Conservation (phyloP, 2,797 vertebrate genomes). For the Esox masquinongy region DNA sequence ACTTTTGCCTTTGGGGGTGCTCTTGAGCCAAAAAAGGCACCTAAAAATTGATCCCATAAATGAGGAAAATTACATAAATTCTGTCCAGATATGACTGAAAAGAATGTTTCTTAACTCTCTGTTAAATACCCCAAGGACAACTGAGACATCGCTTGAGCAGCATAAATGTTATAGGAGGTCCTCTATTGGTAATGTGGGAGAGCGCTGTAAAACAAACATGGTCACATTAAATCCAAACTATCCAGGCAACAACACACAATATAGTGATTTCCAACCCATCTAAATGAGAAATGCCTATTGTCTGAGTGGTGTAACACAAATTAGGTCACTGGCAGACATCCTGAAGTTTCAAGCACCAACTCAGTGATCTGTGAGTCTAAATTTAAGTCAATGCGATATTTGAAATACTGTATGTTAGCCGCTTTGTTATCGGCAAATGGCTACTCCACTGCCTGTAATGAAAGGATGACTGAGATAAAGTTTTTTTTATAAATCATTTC, state of each 20-base stretch:
- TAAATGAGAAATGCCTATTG: constrained; percentile 16
- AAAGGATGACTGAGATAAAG: constrained; percentile 43
- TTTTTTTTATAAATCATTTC: constrained; percentile 55
- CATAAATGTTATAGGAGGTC: constrained; percentile 29
- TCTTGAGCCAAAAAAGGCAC: background rate
- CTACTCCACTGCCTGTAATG: constrained; percentile 52
- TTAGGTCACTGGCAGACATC: constrained; percentile 41
- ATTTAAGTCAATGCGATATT: constrained; percentile 37
- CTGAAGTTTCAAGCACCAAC: constrained; percentile 32
- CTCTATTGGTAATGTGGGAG: constrained; percentile 32
- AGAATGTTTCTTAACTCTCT: background rate
- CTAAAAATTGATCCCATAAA: background rate
- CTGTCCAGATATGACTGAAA: background rate
- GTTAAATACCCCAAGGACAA: background rate
- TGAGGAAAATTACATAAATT: background rate
- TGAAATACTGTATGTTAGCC: constrained; percentile 40
- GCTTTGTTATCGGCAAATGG: constrained; percentile 48
- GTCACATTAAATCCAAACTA: constrained; percentile 46
- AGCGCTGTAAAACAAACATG: constrained; percentile 45
- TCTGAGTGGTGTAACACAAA: constrained; percentile 28
- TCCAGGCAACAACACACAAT: constrained; percentile 41
- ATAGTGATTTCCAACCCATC: constrained; percentile 13
- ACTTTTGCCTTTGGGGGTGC: background rate
- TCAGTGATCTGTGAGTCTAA: constrained; percentile 42
- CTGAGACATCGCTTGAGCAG: background rate